Percentiles rank a stretch among this genome's conserved stretches.
phyloP scores from a whole-genome alignment of 2,888 invertebrate species.

The Drosophila mimetica region DNA sequence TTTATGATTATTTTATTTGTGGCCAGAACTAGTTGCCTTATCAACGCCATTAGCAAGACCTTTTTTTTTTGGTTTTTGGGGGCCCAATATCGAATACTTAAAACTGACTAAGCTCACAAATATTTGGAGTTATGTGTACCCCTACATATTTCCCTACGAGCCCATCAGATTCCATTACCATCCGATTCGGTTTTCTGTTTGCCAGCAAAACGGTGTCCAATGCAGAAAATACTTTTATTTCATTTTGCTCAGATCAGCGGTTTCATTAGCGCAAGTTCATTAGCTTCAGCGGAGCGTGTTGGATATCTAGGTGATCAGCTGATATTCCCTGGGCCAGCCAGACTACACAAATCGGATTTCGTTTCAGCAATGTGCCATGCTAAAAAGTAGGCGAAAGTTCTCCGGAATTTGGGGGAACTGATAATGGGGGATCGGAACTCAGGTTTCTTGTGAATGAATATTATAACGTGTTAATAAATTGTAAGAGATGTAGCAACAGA shows the following conservation, averaged over 20 bases:
- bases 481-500: too few species aligned
- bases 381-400: neutral
- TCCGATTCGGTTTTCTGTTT: neutral
- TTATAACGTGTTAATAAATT: too few species aligned
- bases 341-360: constrained; percentile 18
- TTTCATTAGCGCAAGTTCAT: constrained; percentile 36
- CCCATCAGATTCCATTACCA: neutral
- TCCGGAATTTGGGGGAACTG: neutral
- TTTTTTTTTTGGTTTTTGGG: neutral
- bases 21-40: constrained; percentile 64
- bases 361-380: constrained; percentile 12
- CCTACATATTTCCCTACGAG: neutral
- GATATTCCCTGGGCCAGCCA: constrained; percentile 1
- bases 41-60: constrained; percentile 51
- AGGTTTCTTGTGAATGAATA: constrained; percentile 18
- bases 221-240: constrained; percentile 6
- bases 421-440: constrained; percentile 2
- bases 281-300: constrained; percentile 25
- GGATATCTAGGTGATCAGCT: constrained; percentile 19
- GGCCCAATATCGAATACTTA: constrained; percentile 2
- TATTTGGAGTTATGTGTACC: constrained; percentile 1
- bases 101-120: constrained; percentile 24
- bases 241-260: constrained; percentile 31
- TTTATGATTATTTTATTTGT: constrained; percentile 38
- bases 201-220: constrained; percentile 24